A percentile compares a stretch with the other conserved stretches of the same genome.
phyloP scores from a whole-genome alignment of 2,888 invertebrate genomes.

The Trypoxylon attenuatum region DNA sequence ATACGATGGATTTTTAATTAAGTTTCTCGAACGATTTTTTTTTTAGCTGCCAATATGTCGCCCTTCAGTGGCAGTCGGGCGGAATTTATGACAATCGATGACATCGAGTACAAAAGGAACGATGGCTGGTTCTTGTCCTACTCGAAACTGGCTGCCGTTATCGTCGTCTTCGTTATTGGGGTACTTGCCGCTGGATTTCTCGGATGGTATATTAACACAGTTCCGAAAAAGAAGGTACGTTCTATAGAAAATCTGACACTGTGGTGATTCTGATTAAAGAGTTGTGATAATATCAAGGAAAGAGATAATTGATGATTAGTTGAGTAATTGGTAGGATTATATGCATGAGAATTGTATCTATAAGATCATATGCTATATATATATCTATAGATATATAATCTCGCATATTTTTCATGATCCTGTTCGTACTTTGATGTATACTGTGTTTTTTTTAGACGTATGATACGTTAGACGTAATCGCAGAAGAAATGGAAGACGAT shows the following conservation, averaged over 20 bases:
- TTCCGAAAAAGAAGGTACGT: conserved; percentile 47
- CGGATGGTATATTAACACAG: conserved; percentile 61
- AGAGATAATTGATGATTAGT: too few relatives aligned
- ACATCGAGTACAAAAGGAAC: conserved; percentile 78
- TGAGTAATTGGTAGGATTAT: too few relatives aligned
- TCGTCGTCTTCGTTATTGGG: conserved; percentile 57
- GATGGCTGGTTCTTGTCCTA: conserved; percentile 80
- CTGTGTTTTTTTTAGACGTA: conserved; percentile 32
- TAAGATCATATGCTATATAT: too few relatives aligned
- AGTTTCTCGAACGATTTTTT: conserved; percentile 4
- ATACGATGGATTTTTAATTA: too few relatives aligned
- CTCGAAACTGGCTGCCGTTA: conserved; percentile 75
- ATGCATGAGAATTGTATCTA: too few relatives aligned
- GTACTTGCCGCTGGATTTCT: conserved; percentile 63
- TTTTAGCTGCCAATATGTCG: conserved; percentile 61
- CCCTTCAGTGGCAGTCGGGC: conserved; percentile 75
- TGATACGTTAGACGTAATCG: conserved; percentile 50
- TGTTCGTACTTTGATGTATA: not conserved
- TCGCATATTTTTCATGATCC: not conserved
- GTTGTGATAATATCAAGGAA: too few relatives aligned
- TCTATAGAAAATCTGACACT: too few relatives aligned
- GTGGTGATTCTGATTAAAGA: too few relatives aligned
- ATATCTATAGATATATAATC: too few relatives aligned
- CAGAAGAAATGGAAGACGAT: conserved; percentile 49
- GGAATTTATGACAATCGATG: conserved; percentile 77